Percentiles rank a stretch among this genome's conserved stretches.
Conservation (phyloP, 2,113 vertebrate genomes). For the Dermatemys mawii region DNA sequence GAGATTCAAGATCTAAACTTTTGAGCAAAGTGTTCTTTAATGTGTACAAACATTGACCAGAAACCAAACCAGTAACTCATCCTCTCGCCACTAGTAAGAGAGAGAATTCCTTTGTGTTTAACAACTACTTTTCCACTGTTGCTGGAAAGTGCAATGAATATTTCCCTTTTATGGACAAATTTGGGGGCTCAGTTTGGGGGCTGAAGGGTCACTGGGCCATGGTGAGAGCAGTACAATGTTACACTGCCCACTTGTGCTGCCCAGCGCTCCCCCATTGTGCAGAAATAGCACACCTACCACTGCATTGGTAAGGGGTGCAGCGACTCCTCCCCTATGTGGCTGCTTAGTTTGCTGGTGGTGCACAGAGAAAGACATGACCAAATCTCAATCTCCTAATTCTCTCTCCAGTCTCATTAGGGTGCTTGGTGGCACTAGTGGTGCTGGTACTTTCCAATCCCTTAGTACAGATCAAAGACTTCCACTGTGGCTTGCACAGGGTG, state of each 20-base stretch:
- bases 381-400: not conserved
- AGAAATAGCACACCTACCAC: not conserved
- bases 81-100: not conserved
- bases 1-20: not conserved
- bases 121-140: not conserved
- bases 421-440: not conserved
- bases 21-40: not conserved
- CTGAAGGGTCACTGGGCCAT: not conserved
- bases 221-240: not conserved
- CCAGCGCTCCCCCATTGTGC: rapidly evolving
- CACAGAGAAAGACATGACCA: not conserved
- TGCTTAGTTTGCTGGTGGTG: not conserved
- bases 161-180: not conserved
- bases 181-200: not conserved
- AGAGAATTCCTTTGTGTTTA: not conserved
- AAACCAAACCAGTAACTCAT: not conserved
- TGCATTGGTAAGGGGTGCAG: not conserved
- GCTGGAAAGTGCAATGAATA: not conserved
- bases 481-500: not conserved
- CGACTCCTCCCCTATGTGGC: not conserved
- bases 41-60: not conserved
- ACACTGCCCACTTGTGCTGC: not conserved
- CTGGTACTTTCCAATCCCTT: not conserved
- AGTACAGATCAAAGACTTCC: not conserved
- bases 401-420: not conserved